Evolutionary conservation across 2,797 vertebrate species (phyloP).

Genomic region (Sebastes minor): DNA sequence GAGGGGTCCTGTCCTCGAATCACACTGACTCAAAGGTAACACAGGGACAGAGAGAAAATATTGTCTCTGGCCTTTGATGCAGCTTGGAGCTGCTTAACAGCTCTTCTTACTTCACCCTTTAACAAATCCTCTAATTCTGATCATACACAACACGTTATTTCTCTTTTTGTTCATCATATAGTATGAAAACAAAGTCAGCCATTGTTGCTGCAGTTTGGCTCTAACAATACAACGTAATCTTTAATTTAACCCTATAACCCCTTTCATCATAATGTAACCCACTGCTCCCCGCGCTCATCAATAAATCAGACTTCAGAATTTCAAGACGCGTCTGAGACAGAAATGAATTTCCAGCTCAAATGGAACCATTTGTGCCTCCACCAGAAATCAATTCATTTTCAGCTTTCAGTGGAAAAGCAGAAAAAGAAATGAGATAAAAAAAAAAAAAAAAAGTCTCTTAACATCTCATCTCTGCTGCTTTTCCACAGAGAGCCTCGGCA

Average conservation of each 20-base stretch:
- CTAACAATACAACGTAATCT: slow-evolving; percentile 14
- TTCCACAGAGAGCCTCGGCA: slow-evolving; percentile 71
- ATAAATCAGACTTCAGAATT: slow-evolving; percentile 60
- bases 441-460: slow-evolving; percentile 50
- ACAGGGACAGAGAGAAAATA: slow-evolving; percentile 16
- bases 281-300: slow-evolving; percentile 43
- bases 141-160: background rate
- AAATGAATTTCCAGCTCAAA: slow-evolving; percentile 56
- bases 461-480: slow-evolving; percentile 72
- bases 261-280: slow-evolving; percentile 34
- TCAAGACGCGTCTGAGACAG: slow-evolving; percentile 32
- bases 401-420: slow-evolving; percentile 38
- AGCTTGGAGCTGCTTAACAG: slow-evolving; percentile 3
- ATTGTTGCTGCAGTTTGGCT: background rate
- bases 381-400: slow-evolving; percentile 67
- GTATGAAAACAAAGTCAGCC: fast-evolving
- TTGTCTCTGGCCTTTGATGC: background rate
- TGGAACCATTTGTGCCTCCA: slow-evolving; percentile 51
- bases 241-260: slow-evolving; percentile 33
- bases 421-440: slow-evolving; percentile 37
- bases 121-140: background rate
- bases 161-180: background rate
- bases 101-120: slow-evolving; percentile 11
- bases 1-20: slow-evolving; percentile 61
- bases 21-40: slow-evolving; percentile 33